Evolutionary conservation across 2,113 vertebrate species (phyloP).

Genomic region (Otus sunia): DNA sequence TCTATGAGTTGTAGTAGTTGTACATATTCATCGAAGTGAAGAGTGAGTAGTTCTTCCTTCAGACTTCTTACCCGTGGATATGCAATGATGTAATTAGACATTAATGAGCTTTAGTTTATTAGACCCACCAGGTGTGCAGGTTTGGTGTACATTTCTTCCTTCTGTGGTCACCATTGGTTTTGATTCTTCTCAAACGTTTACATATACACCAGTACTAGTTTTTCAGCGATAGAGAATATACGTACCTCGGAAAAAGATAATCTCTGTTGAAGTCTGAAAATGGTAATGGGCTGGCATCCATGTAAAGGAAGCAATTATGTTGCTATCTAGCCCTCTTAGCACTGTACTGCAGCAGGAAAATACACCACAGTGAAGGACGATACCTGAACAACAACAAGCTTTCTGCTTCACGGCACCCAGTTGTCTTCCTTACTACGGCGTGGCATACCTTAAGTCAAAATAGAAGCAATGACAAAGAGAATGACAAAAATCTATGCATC

Average conservation of each 20-base stretch:
- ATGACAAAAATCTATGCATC: background rate
- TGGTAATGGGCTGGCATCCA: background rate
- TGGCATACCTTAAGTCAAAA: background rate
- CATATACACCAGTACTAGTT: background rate
- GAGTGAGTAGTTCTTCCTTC: slow-evolving; percentile 25
- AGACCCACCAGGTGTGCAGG: background rate
- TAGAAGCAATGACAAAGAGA: background rate
- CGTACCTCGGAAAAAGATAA: background rate
- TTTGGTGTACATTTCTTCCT: background rate
- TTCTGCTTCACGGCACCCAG: background rate
- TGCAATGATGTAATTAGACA: background rate
- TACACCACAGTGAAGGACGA: background rate
- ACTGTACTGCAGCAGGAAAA: background rate
- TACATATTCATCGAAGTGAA: background rate
- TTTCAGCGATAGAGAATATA: background rate
- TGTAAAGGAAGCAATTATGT: background rate
- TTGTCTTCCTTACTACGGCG: background rate
- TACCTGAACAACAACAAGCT: background rate
- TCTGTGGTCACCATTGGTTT: background rate
- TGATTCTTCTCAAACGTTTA: background rate
- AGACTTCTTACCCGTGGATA: background rate
- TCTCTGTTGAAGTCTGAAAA: background rate
- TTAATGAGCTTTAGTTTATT: background rate
- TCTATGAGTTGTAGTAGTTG: background rate
- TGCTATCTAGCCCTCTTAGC: background rate